Evolutionary conservation across 2,888 invertebrate genomes (phyloP).

Genomic region (Mesorhabditis belari): DNA sequence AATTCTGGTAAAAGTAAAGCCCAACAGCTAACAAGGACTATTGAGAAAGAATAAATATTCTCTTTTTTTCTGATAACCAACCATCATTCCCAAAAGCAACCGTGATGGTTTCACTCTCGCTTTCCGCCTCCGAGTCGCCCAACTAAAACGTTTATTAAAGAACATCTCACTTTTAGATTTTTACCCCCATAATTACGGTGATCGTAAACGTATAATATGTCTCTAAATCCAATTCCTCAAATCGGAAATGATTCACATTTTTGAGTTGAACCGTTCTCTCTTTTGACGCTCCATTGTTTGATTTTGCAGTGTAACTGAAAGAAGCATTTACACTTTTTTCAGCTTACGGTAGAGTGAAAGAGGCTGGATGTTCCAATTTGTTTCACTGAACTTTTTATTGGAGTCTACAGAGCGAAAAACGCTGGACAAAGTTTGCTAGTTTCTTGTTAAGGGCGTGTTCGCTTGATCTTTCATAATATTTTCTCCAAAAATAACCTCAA

Average conservation of each 20-base stretch:
- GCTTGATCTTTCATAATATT: too few relatives aligned
- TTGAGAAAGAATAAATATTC: background rate
- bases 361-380: too few relatives aligned
- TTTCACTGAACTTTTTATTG: too few relatives aligned
- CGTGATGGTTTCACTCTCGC: constrained; percentile 48
- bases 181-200: constrained; percentile 45
- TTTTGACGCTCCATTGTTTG: constrained; percentile 8
- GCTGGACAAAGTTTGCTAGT: too few relatives aligned
- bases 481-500: constrained; percentile 23
- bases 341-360: too few relatives aligned
- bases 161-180: background rate
- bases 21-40: too few relatives aligned
- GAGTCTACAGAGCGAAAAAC: too few relatives aligned
- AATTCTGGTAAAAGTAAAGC: too few relatives aligned
- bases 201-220: constrained; percentile 51
- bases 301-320: constrained; percentile 29
- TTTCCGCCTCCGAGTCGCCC: constrained; percentile 41
- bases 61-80: too few relatives aligned
- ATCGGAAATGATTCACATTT: constrained; percentile 36
- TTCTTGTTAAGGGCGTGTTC: too few relatives aligned
- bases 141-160: background rate
- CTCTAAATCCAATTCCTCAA: constrained; percentile 39
- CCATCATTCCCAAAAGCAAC: constrained; percentile 35
- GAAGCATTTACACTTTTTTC: too few relatives aligned
- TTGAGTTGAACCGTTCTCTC: constrained; percentile 33